Evolutionary conservation across 1,140 invertebrate species (phyloP), one percentile per base, ranked within the genome.

Genomic region (Calephelis nemesis): DNA sequence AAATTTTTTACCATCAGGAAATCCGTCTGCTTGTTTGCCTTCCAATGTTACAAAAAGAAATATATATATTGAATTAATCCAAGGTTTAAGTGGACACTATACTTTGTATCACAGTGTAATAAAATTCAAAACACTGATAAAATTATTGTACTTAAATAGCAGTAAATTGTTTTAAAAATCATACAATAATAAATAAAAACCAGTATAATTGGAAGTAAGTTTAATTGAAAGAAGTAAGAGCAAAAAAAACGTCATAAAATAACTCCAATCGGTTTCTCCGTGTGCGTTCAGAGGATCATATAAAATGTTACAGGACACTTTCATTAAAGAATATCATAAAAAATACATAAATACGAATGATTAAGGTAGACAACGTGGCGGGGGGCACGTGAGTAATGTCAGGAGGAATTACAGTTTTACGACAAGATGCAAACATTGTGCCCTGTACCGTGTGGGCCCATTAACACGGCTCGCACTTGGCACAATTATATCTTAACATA

Each of bases 261-360:
- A 19, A 64, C 39, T 48, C 39, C 47, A 40, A 11, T 47, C 5
- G 40, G 49, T 65, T 65, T 65, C 30, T 52, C 13, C 64, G 30
- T 42, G 64, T 50, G 64, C 15, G 52, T 50, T 42, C 64, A n/a
- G n/a, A 42, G n/a, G 60, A 39, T 58, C 66, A 74, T 73, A 65
- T 73, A 70, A 63, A 62, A 64, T 72, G 77, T 78, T 73, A 79
- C 79, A 78, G 73, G 78, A 80, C 78, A 77, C 75, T 84, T 83
- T 85, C 76, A 89, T 86, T 82, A 83, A 71, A 67, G 79, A 72
- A 75, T 73, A 79, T 78, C 78, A 83, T 86, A 89, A 89, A 88
- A 86, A 70, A 72, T 82, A 78, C 85, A 86, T 85, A 87, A 90
- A 90, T 86, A 77, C 83, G 79, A 86, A 80, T 85, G 85, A 89